Percentiles rank a stretch among this genome's conserved stretches.
Evolutionary conservation across 2,797 vertebrate species (phyloP).

Genomic region (Falco columbarius): DNA sequence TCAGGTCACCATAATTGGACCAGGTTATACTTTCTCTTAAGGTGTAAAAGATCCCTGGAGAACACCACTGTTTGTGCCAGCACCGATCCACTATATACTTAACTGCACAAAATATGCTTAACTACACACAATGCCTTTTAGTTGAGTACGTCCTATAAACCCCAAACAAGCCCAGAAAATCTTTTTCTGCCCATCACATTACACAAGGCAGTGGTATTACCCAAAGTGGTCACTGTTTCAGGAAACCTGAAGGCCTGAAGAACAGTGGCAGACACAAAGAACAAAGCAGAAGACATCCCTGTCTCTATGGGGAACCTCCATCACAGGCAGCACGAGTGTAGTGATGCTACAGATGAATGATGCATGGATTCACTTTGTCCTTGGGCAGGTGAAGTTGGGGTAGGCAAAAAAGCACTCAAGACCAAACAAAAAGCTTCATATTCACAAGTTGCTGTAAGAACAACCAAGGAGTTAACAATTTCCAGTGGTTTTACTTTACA

Average conservation of each 20-base stretch:
- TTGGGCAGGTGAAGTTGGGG: neutral
- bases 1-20: neutral
- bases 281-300: neutral
- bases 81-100: neutral
- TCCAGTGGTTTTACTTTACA: neutral
- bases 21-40: neutral
- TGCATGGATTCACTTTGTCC: neutral
- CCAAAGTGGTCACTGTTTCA: neutral
- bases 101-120: neutral
- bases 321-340: accelerated
- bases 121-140: neutral
- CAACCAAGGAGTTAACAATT: neutral
- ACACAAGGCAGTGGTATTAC: accelerated
- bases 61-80: neutral
- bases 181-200: neutral
- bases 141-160: neutral
- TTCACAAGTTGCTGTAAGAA: neutral
- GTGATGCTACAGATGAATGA: neutral
- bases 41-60: neutral
- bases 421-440: neutral
- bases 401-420: neutral
- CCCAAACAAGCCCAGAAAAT: neutral
- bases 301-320: neutral
- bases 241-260: neutral
- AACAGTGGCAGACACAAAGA: neutral